These are phyloP conservation scores for Bovichtus diacanthus DNA, from an alignment of 2,797 vertebrate species.

Conservation along the genomic window DNA sequence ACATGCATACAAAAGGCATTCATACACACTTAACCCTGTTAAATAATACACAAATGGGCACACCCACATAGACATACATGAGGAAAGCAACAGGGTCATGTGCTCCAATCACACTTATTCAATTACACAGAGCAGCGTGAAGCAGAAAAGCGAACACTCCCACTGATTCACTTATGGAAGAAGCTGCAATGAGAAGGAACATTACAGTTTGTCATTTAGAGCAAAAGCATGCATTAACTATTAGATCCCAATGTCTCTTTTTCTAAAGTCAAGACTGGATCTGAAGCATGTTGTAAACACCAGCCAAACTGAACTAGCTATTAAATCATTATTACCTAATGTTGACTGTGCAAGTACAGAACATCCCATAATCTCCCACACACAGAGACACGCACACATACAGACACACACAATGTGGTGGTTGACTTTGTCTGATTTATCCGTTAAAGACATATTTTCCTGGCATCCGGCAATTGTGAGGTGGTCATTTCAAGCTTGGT, in stretches of 20 bases:
- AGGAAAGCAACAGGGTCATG: constrained; percentile 56
- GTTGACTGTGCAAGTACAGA: constrained; percentile 1
- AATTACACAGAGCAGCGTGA: constrained; percentile 56
- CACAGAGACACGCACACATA: not conserved
- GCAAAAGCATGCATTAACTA: not conserved
- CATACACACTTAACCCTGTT: constrained; percentile 16
- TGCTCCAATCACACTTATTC: constrained; percentile 60
- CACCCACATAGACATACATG: constrained; percentile 10
- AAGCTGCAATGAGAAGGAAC: constrained; percentile 4
- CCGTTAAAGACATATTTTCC: not conserved
- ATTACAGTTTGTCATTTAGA: not conserved
- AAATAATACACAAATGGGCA: constrained; percentile 30
- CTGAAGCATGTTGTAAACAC: constrained; percentile 13
- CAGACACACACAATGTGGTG: not conserved
- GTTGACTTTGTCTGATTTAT: not conserved
- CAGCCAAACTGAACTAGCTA: not conserved
- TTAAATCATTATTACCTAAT: constrained; percentile 25
- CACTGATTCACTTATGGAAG: constrained; percentile 19
- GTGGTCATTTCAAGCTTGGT: not conserved
- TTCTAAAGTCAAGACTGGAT: not conserved
- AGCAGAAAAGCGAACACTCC: constrained; percentile 11
- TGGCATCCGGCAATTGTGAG: not conserved
- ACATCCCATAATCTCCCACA: constrained; percentile 10
- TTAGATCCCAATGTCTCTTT: not conserved
- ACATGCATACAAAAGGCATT: constrained; percentile 48